Conservation (phyloP, 2,888 invertebrate species). For the Oxyteleia sp. region DNA sequence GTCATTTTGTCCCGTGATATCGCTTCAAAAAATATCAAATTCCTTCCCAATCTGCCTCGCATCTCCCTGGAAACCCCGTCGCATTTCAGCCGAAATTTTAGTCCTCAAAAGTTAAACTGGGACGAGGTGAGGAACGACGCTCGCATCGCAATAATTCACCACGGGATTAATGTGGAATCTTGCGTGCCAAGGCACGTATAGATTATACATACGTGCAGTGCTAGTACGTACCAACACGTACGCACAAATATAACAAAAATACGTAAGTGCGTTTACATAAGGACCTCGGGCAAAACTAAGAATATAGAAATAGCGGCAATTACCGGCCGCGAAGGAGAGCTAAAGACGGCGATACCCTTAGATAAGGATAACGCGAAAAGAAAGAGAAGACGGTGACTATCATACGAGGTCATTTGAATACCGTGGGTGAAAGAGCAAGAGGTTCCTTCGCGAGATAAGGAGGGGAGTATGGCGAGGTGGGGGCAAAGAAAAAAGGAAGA, state of each 20-base stretch:
- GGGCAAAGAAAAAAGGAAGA: conserved; percentile 65
- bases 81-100: conserved; percentile 8
- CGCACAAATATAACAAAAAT: conserved; percentile 72
- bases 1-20: not conserved
- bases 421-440: conserved; percentile 68
- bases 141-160: conserved; percentile 56
- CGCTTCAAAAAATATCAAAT: not conserved
- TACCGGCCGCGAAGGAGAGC: conserved; percentile 72
- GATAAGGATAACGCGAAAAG: conserved; percentile 44
- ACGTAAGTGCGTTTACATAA: conserved; percentile 66
- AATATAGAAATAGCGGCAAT: conserved; percentile 82
- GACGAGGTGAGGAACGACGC: conserved; percentile 49
- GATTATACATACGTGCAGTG: conserved; percentile 53
- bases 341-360: conserved; percentile 19
- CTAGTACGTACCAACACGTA: conserved; percentile 57
- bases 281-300: conserved; percentile 68
- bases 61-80: not conserved
- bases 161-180: conserved; percentile 52
- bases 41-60: not conserved
- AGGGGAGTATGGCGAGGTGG: conserved; percentile 50
- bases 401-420: conserved; percentile 71
- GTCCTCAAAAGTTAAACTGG: conserved; percentile 47
- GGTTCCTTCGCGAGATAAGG: conserved; percentile 47
- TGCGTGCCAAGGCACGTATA: conserved; percentile 60
- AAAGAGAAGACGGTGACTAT: conserved; percentile 49